phyloP scores from a whole-genome alignment of 2,888 invertebrate genomes.

The Pocota personata region DNA sequence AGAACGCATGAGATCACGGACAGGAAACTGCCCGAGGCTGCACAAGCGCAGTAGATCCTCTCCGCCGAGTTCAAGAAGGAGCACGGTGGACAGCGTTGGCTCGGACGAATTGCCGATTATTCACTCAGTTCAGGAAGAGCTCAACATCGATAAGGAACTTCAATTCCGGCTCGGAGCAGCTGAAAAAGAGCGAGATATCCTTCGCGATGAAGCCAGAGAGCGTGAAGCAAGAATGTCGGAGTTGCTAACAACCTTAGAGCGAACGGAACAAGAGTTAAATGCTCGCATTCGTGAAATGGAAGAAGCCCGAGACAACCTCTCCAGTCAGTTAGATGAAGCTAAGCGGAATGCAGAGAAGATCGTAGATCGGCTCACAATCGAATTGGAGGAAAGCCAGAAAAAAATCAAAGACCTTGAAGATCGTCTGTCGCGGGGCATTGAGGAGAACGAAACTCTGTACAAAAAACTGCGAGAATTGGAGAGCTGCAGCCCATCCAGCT shows the following conservation, averaged over 20 bases:
- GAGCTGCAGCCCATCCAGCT: constrained; percentile 82
- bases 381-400: constrained; percentile 87
- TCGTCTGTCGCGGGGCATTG: constrained; percentile 87
- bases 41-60: constrained; percentile 86
- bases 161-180: constrained; percentile 88
- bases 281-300: constrained; percentile 89
- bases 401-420: constrained; percentile 82
- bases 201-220: constrained; percentile 88
- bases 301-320: constrained; percentile 86
- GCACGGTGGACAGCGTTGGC: constrained; percentile 86
- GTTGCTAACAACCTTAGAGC: constrained; percentile 88
- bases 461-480: constrained; percentile 89
- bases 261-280: constrained; percentile 90
- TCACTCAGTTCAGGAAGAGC: constrained; percentile 80
- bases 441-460: constrained; percentile 90
- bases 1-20: constrained; percentile 84
- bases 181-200: constrained; percentile 89
- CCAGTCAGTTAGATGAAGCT: constrained; percentile 87
- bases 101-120: constrained; percentile 84
- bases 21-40: constrained; percentile 84
- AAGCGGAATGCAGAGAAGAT: constrained; percentile 88
- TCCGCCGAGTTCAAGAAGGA: constrained; percentile 85
- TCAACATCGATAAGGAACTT: constrained; percentile 84
- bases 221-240: constrained; percentile 91
- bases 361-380: constrained; percentile 87